phyloP scores from a whole-genome alignment of 2,797 vertebrate genomes.

The Acanthis flammea region DNA sequence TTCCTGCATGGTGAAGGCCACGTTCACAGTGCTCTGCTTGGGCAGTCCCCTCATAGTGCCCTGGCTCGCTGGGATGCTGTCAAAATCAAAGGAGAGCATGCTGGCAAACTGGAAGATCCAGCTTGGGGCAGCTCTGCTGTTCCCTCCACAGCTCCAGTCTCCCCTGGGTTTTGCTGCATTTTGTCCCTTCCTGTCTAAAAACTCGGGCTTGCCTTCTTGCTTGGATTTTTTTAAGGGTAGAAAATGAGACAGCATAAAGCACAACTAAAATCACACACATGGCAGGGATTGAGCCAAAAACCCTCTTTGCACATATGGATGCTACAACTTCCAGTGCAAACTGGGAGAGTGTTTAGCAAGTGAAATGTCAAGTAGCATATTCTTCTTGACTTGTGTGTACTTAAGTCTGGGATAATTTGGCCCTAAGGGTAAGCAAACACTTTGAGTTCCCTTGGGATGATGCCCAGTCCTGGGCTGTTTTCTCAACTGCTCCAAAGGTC shows the following conservation, averaged over 20 bases:
- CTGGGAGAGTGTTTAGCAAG: background rate
- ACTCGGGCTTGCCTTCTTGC: background rate
- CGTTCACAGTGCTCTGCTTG: conserved; percentile 86
- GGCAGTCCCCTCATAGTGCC: conserved; percentile 93
- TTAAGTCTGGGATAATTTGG: background rate
- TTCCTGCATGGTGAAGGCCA: conserved; percentile 82
- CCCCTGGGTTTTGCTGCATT: background rate
- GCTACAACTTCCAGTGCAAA: background rate
- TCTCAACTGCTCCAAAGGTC: background rate
- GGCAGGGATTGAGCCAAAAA: background rate
- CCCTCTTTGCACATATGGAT: background rate
- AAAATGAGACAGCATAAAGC: background rate
- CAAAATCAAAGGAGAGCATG: accelerated
- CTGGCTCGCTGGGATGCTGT: conserved; percentile 82
- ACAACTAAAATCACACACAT: background rate
- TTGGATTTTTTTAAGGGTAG: background rate
- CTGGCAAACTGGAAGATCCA: background rate
- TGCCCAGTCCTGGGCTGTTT: background rate
- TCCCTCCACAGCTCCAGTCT: background rate
- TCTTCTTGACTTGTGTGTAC: background rate
- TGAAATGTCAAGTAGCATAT: background rate
- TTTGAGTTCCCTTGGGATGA: background rate
- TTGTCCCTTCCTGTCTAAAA: background rate
- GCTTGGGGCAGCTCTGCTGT: background rate
- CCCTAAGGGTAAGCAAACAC: background rate